Conservation (phyloP, 2,113 vertebrate species). For the Alces alces region DNA sequence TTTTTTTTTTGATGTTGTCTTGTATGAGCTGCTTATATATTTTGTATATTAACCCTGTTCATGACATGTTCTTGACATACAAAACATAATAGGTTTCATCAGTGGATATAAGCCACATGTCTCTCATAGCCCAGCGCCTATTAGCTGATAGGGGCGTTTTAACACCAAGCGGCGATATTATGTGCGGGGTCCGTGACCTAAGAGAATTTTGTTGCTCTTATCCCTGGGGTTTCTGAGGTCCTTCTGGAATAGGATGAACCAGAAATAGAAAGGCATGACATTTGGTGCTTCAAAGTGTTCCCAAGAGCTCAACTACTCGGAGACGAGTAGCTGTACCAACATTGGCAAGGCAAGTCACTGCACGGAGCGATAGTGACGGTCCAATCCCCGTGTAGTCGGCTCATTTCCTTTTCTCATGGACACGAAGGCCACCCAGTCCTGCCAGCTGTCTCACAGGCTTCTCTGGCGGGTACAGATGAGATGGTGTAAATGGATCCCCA, state of each 20-base stretch:
- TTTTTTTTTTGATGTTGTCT: not conserved
- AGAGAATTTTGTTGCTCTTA: not conserved
- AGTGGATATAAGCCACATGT: not conserved
- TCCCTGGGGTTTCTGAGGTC: not conserved
- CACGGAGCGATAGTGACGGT: accelerated
- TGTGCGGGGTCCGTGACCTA: not conserved
- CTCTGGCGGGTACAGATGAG: not conserved
- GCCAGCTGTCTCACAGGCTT: not conserved
- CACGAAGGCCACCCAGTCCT: not conserved
- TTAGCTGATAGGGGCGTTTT: not conserved
- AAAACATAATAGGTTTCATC: not conserved
- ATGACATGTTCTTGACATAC: not conserved
- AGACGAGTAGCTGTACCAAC: not conserved
- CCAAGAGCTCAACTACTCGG: not conserved
- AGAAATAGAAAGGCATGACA: not conserved
- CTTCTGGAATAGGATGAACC: not conserved
- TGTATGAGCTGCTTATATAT: not conserved
- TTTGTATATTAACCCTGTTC: not conserved
- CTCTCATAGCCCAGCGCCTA: not conserved
- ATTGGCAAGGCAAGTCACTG: not conserved
- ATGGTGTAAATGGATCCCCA: no score
- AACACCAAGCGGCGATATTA: not conserved
- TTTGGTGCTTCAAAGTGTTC: not conserved
- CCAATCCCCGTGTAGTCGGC: not conserved
- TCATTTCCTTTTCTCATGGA: not conserved